Evolutionary conservation across 2,888 invertebrate species (phyloP).

Genomic region (Caenorhabditis plicata): DNA sequence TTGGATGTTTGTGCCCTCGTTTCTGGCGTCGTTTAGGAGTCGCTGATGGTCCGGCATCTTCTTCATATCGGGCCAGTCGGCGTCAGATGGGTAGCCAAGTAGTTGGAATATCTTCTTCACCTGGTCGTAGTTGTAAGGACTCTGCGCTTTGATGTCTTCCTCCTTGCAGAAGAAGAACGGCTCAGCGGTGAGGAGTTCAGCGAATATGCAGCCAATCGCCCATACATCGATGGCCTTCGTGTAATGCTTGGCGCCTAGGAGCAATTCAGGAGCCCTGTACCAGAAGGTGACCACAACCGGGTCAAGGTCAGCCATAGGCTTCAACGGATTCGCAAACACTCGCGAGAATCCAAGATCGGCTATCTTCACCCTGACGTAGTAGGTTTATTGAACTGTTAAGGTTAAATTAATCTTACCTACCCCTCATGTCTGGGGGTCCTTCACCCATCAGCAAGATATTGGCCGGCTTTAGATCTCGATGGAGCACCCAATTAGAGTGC

Average conservation of each 20-base stretch:
- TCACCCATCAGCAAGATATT: no score
- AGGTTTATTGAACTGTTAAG: not conserved
- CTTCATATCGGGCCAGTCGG: constrained; percentile 62
- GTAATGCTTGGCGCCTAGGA: constrained; percentile 4
- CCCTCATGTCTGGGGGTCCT: no score
- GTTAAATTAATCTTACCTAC: not conserved
- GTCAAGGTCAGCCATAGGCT: no score
- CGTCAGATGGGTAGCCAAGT: constrained; percentile 80
- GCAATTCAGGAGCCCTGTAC: constrained; percentile 9
- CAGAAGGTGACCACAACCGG: constrained; percentile 11
- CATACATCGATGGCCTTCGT: constrained; percentile 12
- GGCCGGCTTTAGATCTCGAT: not conserved
- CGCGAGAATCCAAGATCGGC: constrained; percentile 16
- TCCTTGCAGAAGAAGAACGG: constrained; percentile 82
- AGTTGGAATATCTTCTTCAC: constrained; percentile 91
- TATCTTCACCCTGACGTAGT: constrained; percentile 2
- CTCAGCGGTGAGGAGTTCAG: constrained; percentile 3
- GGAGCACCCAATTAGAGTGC: not conserved
- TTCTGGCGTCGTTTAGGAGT: constrained; percentile 90
- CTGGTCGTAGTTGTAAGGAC: constrained; percentile 93
- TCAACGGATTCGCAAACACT: not conserved
- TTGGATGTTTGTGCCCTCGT: constrained; percentile 68
- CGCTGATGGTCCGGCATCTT: constrained; percentile 96
- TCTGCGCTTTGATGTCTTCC: constrained; percentile 97
- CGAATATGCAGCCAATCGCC: constrained; percentile 17